Base-by-base conservation (phyloP, 2,113 vertebrate species). In the Cariama cristata region DNA sequence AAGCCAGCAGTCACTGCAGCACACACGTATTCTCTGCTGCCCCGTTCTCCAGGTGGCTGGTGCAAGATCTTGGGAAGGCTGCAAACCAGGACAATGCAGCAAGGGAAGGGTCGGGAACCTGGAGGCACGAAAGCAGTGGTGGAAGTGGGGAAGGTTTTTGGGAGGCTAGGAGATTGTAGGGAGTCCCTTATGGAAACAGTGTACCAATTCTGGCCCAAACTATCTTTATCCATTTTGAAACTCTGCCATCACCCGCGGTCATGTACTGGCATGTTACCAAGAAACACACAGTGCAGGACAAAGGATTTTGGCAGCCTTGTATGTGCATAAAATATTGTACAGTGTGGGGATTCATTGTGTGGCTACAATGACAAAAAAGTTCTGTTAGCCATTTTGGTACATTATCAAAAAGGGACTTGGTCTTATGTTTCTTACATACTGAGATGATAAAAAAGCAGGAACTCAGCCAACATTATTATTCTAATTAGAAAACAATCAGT, bases 401-500 rank as follows among this genome's bases (percentile, higher is more conserved):
- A 1, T 56, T 59, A 64, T 73, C 64, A 76, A 63, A 74, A 88
- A 69, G 50, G 62, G 68, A 45, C 42, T 68, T 64, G 30, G 32
- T 81, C 68, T 89, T 66, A 6, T 10, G n/a, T 62, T 85, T 68
- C 38, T 55, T 79, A 75, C 22, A 33, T 21, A 62, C 20, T 24
- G 69, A 89, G 44, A 53, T 47, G 49, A 87, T 85, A 22, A 79
- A 88, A 75, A 92, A 89, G 60, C 79, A 81, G 77, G 66, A 92
- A 58, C 33, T 44, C 32, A 11, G 80, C 80, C 94, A 95, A 68
- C 19, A 8, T n/a, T 89, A 68, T 88, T 86, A 45, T 75, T 94
- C 44, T 85, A 81, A 94, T 93, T 79, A 79, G 69, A 85, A 96
- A 95, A 85, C 68, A 89, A 93, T 94, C 47, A 69, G 42, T 85